Evolutionary conservation across 2,888 invertebrate species (phyloP).

Genomic region (Sicus ferrugineus): DNA sequence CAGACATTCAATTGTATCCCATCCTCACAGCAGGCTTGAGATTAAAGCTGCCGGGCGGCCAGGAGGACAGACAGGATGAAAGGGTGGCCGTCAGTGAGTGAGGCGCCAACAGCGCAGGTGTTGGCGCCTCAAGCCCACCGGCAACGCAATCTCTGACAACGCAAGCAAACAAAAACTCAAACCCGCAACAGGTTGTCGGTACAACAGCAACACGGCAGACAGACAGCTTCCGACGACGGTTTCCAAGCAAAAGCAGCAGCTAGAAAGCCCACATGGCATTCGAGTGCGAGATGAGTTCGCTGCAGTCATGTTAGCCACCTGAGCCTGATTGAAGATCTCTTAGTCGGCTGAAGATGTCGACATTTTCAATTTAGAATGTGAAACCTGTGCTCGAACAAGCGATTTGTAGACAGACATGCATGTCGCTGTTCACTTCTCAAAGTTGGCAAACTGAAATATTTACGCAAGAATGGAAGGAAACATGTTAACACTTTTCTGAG

Average conservation of each 20-base stretch:
- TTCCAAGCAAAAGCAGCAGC: no score
- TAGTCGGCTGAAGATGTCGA: not conserved
- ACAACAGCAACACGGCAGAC: no score
- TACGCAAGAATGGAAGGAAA: no score
- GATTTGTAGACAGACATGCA: no score
- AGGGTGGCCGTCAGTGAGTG: conserved; percentile 21
- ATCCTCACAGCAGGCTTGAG: not conserved
- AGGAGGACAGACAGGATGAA: not conserved
- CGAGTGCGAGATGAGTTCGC: not conserved
- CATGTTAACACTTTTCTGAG: no score
- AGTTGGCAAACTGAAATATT: no score
- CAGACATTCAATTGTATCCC: conserved; percentile 7
- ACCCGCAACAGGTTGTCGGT: conserved; percentile 17
- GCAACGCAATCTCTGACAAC: conserved; percentile 8
- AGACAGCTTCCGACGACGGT: not conserved
- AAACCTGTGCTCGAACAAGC: not conserved
- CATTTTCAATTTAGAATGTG: conserved; percentile 8
- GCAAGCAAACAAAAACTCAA: not conserved
- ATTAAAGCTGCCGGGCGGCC: conserved; percentile 8
- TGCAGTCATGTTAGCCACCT: not conserved
- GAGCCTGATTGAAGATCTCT: not conserved
- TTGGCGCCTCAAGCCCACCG: not conserved
- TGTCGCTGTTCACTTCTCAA: no score
- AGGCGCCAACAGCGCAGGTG: conserved; percentile 4
- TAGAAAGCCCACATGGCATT: no score